These are phyloP conservation scores for Stratiomys singularior DNA, from an alignment of 2,888 invertebrate species.

Conservation along the genomic window DNA sequence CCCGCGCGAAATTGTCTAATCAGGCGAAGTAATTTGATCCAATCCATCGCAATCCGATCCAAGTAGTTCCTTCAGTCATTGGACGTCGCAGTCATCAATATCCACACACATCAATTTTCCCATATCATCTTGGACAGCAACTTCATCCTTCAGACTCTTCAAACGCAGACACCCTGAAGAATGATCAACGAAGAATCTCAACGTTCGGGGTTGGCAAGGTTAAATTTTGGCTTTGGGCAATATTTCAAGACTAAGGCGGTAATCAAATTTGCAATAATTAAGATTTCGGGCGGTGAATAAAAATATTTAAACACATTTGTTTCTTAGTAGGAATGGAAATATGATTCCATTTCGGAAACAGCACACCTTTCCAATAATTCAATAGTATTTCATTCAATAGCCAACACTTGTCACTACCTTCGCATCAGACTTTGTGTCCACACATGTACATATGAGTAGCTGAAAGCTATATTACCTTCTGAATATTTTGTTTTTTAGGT, in stretches of 20 bases:
- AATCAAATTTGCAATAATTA: too few species aligned
- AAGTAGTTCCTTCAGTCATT: slow-evolving; percentile 21
- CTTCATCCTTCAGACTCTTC: slow-evolving; percentile 9
- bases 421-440: slow-evolving; percentile 33
- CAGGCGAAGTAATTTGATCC: slow-evolving; percentile 42
- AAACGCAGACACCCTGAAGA: neutral
- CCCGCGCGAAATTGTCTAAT: slow-evolving; percentile 50
- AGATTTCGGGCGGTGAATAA: too few species aligned
- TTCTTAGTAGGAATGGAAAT: too few species aligned
- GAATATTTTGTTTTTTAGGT: neutral
- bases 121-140: slow-evolving; percentile 9
- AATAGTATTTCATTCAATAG: neutral
- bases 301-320: too few species aligned
- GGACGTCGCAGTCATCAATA: slow-evolving; percentile 16
- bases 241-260: too few species aligned
- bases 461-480: neutral
- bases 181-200: too few species aligned
- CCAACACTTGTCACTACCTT: neutral
- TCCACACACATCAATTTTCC: slow-evolving; percentile 4
- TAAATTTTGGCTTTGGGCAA: too few species aligned
- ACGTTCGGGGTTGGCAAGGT: too few species aligned
- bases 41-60: slow-evolving; percentile 19
- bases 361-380: too few species aligned
- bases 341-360: too few species aligned
- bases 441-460: slow-evolving; percentile 23